A percentile compares a stretch with the other conserved stretches of the same genome.
Evolutionary conservation across 2,888 invertebrate species (phyloP).

Genomic region (Drosophila borealis): DNA sequence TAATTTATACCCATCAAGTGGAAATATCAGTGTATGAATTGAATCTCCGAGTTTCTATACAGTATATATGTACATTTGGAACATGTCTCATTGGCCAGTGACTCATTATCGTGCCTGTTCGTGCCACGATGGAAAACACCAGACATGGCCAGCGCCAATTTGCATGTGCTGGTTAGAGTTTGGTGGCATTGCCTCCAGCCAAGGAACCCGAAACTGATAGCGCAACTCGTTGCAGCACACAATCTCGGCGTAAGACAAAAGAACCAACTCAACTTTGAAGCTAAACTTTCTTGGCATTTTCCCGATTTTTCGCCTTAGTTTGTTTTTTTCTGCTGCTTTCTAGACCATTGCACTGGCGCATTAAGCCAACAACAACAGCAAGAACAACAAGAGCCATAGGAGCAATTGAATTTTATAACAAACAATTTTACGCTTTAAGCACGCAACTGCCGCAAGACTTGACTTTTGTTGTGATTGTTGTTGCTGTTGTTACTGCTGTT

Average conservation of each 20-base stretch:
- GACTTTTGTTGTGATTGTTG: conserved; percentile 53
- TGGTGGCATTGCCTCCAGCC: neutral
- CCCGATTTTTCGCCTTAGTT: conserved; percentile 2
- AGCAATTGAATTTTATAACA: conserved; percentile 77
- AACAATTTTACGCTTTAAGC: conserved; percentile 79
- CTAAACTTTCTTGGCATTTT: conserved; percentile 60
- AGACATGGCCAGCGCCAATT: conserved; percentile 12
- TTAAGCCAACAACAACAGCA: conserved; percentile 32
- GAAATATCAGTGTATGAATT: too few species aligned
- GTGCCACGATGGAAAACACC: neutral
- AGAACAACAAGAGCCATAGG: conserved; percentile 28
- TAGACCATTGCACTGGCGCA: conserved; percentile 67
- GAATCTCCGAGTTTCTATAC: too few species aligned
- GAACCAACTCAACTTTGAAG: conserved; percentile 40
- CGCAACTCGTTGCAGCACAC: conserved; percentile 36
- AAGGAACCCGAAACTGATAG: conserved; percentile 40
- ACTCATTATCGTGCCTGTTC: conserved; percentile 7
- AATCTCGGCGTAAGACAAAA: conserved; percentile 52
- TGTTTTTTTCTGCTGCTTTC: conserved; percentile 23
- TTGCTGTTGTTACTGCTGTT: conserved; percentile 43
- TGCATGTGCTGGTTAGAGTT: conserved; percentile 16
- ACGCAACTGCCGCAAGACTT: conserved; percentile 57
- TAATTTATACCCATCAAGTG: too few species aligned
- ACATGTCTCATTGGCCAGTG: neutral
- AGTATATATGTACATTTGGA: neutral